Evolutionary conservation across 2,113 vertebrate genomes (phyloP).

Genomic region (Apodemus speciosus): DNA sequence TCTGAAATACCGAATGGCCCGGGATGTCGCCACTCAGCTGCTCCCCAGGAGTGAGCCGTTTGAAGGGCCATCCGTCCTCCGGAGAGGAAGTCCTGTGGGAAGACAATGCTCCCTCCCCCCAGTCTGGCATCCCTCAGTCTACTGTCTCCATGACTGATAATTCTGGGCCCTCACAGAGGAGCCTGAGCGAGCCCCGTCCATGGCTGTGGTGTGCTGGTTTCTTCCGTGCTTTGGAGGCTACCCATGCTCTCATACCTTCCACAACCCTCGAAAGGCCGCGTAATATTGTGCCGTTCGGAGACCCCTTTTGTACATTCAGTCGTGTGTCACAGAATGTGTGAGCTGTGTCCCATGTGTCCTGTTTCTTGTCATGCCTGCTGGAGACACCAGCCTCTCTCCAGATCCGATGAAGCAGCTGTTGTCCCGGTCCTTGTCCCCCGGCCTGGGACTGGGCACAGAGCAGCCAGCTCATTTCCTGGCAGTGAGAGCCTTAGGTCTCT

Average conservation of each 20-base stretch:
- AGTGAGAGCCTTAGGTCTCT: not conserved
- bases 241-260: rapidly evolving
- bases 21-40: not conserved
- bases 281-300: not conserved
- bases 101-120: rapidly evolving
- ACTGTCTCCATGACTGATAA: not conserved
- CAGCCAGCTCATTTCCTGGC: rapidly evolving
- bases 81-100: rapidly evolving
- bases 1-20: slow-evolving; percentile 40
- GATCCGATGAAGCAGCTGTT: rapidly evolving
- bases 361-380: not conserved
- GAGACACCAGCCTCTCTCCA: not conserved
- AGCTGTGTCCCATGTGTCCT: not conserved
- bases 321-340: not conserved
- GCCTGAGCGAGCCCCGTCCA: not conserved
- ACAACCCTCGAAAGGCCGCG: not conserved
- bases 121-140: not conserved
- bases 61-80: not conserved
- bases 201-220: not conserved
- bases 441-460: not conserved
- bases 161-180: not conserved
- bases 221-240: not conserved
- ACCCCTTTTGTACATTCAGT: not conserved
- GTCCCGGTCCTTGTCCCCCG: not conserved
- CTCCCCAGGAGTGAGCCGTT: rapidly evolving